These are phyloP conservation scores for Cossypha dichroa DNA, from an alignment of 2,797 vertebrate species.

Conservation along the genomic window DNA sequence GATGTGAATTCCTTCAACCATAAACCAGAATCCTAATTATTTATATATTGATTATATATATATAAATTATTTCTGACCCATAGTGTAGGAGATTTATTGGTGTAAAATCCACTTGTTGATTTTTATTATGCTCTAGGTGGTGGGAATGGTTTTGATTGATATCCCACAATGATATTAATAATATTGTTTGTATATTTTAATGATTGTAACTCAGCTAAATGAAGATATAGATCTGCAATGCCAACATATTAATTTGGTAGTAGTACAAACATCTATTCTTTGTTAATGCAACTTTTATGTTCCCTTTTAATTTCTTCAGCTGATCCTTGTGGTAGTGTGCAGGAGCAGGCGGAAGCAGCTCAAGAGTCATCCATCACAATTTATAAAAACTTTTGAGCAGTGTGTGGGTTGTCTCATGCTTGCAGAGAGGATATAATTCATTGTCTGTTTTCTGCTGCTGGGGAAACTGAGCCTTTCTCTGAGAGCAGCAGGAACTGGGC, in stretches of 20 bases:
- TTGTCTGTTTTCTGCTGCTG: background rate
- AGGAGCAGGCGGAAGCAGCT: background rate
- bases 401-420: background rate
- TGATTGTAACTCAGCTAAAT: constrained; percentile 38
- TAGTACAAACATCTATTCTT: background rate
- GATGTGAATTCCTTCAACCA: background rate
- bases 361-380: background rate
- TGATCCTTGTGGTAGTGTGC: background rate
- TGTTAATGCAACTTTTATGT: background rate
- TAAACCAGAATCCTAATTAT: background rate
- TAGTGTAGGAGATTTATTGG: background rate
- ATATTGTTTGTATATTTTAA: background rate
- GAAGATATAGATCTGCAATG: background rate
- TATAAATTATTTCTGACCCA: background rate
- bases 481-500: background rate
- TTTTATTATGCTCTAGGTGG: background rate
- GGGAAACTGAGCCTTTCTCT: background rate
- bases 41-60: background rate
- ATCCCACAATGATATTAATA: background rate
- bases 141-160: constrained; percentile 7
- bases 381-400: background rate
- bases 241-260: background rate
- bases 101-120: background rate
- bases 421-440: background rate
- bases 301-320: background rate